Base-by-base conservation (phyloP, 1,140 invertebrate species). In the Saxidomus purpurata region DNA sequence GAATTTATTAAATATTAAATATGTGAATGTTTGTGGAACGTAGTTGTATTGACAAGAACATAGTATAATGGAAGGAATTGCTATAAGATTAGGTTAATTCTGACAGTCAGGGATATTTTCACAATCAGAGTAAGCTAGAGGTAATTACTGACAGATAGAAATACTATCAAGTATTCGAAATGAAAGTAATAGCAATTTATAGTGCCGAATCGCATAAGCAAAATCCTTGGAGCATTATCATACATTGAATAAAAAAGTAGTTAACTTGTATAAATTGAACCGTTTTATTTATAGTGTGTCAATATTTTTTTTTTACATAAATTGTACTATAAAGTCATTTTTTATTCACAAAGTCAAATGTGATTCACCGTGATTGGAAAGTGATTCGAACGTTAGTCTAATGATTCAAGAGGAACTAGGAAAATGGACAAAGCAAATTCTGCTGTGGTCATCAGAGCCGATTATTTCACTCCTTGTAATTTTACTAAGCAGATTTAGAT, bases 1-100 rank as follows among this genome's bases (percentile, higher is more conserved):
- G 31, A 38, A 76, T 76, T 67, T 43, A 43, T 71, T 76, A 47
- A 76, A 47, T 76, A 47, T 76, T 47, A 76, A 76, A 19, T 11
- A 76, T 19, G 59, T 63, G 59, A 28, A 28, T 25, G 59, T 63
- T 63, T 28, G 59, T 63, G 25, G 59, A 63, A 63, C 25, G 59
- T 63, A 63, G 1, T 19, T 1, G 9, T 63, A 8, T 63, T 0
- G 8, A 28, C 8, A 28, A n/a, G 25, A 4, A 28, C 1, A 63
- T 28, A 9, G 59, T 63, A 63, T 63, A n/a, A 63, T 1, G 3
- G 59, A 25, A 63, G 28, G 25, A 4, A n/a, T n/a, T 63, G 25
- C 28, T 28, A 63, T 63, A 28, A 63, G 19, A 63, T 63, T 63
- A n/a, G n/a, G n/a, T 63, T 63, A 63, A 63, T n/a, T 4, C 15